phyloP scores from a whole-genome alignment of 2,113 vertebrate species.

The Riparia riparia region DNA sequence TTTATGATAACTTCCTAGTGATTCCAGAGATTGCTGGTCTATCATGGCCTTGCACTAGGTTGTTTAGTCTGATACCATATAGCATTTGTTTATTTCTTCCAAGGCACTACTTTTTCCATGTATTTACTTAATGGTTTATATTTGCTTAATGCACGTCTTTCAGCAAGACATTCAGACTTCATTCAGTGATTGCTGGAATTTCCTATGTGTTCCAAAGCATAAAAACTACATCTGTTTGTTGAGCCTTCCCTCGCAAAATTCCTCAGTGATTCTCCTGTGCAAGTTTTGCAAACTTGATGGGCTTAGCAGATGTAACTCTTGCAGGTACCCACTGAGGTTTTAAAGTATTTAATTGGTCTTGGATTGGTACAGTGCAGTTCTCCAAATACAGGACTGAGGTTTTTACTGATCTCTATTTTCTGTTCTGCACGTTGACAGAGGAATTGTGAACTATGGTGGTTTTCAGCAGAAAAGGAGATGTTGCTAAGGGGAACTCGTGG shows the following conservation, averaged over 20 bases:
- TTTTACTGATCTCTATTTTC: neutral
- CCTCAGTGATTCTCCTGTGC: neutral
- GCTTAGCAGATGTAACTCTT: neutral
- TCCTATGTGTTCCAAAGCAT: neutral
- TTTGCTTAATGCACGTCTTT: neutral
- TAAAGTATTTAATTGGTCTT: neutral
- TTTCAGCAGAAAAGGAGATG: neutral
- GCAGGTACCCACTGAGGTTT: neutral
- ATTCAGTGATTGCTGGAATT: neutral
- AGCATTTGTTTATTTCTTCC: neutral
- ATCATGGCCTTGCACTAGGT: neutral
- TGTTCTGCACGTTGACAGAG: neutral
- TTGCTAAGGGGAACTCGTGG: neutral
- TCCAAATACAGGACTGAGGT: neutral
- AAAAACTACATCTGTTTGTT: neutral
- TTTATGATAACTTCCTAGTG: neutral
- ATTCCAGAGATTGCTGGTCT: neutral
- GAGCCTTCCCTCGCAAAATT: neutral
- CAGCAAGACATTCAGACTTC: neutral
- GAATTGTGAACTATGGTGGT: neutral
- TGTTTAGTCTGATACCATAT: conserved; percentile 35
- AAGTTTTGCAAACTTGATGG: neutral
- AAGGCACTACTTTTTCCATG: neutral
- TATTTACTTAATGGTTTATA: conserved; percentile 1
- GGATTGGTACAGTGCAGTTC: neutral